phyloP scores from a whole-genome alignment of 1,140 invertebrate species.

The Heliconius congener region DNA sequence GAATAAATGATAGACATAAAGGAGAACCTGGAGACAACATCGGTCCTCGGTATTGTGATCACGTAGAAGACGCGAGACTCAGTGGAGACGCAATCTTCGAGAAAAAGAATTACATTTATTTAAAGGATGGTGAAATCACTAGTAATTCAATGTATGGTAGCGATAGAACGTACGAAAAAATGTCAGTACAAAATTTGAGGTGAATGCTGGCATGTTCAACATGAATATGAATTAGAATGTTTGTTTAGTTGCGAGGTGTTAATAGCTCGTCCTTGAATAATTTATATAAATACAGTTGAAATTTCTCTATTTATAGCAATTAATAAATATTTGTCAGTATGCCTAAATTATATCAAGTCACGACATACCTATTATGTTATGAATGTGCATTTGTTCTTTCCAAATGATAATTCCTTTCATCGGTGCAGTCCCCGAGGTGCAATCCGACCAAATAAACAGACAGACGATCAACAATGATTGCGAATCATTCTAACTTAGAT shows the following conservation, averaged over 20 bases:
- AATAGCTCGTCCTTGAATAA: neutral
- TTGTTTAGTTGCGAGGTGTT: constrained; percentile 1
- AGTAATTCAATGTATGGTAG: constrained; percentile 73
- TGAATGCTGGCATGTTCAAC: neutral
- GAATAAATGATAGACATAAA: constrained; percentile 78
- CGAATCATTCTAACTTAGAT: constrained; percentile 72
- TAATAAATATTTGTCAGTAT: neutral
- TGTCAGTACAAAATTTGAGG: neutral
- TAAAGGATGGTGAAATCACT: constrained; percentile 71
- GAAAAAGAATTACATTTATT: constrained; percentile 78
- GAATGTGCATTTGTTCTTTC: constrained; percentile 24
- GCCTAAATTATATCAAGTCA: constrained; percentile 2
- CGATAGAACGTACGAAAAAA: constrained; percentile 57
- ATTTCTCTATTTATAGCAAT: neutral
- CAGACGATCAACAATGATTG: constrained; percentile 65
- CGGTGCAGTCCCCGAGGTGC: constrained; percentile 60
- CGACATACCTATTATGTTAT: neutral
- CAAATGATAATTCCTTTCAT: constrained; percentile 44
- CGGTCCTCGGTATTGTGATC: constrained; percentile 68
- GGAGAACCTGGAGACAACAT: constrained; percentile 66
- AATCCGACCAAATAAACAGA: constrained; percentile 62
- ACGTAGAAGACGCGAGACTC: constrained; percentile 69
- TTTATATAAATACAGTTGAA: neutral
- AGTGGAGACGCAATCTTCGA: constrained; percentile 73
- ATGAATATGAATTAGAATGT: constrained; percentile 7